phyloP scores from a whole-genome alignment of 1,140 invertebrate genomes.

The Chrysoperla carnea region DNA sequence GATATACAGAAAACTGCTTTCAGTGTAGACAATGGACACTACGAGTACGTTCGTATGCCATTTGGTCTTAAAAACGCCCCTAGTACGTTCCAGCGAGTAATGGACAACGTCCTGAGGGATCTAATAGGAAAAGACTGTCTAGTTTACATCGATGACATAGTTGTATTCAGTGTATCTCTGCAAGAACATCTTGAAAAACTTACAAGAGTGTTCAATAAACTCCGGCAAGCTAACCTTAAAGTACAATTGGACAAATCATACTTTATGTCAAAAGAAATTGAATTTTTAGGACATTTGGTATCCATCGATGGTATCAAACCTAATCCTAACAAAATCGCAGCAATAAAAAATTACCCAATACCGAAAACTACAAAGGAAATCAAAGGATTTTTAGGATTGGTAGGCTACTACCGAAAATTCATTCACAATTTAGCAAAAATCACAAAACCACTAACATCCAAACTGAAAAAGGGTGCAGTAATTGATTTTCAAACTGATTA shows the following conservation, averaged over 20 bases:
- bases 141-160: conserved; percentile 19
- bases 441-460: conserved; percentile 9
- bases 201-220: conserved; percentile 7
- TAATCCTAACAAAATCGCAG: no score
- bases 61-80: conserved; percentile 24
- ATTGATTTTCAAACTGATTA: conserved; percentile 7
- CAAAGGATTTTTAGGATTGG: conserved; percentile 7
- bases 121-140: conserved; percentile 11
- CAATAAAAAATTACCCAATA: conserved; percentile 4
- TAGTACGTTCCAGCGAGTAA: conserved; percentile 27
- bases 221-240: no score
- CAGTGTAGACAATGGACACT: conserved; percentile 16
- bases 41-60: conserved; percentile 22
- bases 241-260: no score
- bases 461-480: conserved; percentile 8
- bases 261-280: no score
- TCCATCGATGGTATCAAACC: no score
- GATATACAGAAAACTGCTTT: conserved; percentile 28
- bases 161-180: conserved; percentile 8
- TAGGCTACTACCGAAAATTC: conserved; percentile 11
- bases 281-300: no score
- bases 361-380: conserved; percentile 6
- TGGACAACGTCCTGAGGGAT: conserved; percentile 17
- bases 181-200: conserved; percentile 9
- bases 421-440: conserved; percentile 11